phyloP scores from a whole-genome alignment of 53 echinoderm and acorn worm species.

The Temnopleurus reevesii region DNA sequence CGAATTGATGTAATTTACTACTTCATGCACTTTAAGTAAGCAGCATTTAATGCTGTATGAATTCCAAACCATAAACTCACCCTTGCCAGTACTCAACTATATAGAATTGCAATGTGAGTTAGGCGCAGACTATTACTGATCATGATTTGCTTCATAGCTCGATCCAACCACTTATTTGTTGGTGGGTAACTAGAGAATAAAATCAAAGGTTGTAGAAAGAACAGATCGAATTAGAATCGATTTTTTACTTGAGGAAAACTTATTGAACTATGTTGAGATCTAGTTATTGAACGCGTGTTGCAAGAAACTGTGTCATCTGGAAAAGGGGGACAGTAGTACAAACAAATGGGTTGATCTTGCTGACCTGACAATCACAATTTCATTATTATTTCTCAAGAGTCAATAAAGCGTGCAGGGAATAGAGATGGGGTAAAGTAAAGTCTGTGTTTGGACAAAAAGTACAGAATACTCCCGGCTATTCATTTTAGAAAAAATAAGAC shows the following conservation, averaged over 20 bases:
- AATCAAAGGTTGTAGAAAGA: not conserved
- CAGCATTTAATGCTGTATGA: too few relatives aligned
- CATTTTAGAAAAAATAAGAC: too few relatives aligned
- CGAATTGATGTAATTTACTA: too few relatives aligned
- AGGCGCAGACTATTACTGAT: not conserved
- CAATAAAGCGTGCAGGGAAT: not conserved
- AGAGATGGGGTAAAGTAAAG: not conserved
- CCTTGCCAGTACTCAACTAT: too few relatives aligned
- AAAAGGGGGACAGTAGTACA: not conserved
- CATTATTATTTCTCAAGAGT: not conserved
- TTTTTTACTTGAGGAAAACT: conserved; percentile 15
- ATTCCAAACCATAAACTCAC: too few relatives aligned
- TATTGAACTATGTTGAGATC: conserved; percentile 21
- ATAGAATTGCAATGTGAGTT: not conserved
- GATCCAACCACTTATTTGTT: not conserved
- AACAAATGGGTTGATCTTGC: not conserved
- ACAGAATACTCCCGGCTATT: not conserved
- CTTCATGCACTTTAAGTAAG: too few relatives aligned
- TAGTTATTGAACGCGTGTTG: conserved; percentile 21
- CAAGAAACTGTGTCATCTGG: conserved; percentile 33
- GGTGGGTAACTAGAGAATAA: not conserved
- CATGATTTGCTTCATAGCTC: not conserved
- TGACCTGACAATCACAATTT: not conserved
- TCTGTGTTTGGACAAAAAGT: not conserved
- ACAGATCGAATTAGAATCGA: conserved; percentile 24